phyloP scores from a whole-genome alignment of 2,797 vertebrate species.

The Etheostoma perlongum region DNA sequence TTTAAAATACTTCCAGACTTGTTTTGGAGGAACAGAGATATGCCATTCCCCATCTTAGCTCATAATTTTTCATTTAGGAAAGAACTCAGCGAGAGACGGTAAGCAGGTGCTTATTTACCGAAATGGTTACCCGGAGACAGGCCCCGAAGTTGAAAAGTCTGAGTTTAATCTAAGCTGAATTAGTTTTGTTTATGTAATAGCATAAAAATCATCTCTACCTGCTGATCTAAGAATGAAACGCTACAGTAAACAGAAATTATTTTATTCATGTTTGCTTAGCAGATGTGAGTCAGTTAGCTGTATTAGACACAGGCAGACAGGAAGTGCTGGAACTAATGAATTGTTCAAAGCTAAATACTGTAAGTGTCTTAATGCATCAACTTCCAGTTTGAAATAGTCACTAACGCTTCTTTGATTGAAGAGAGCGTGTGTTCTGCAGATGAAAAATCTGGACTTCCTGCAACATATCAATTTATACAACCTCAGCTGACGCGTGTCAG shows the following conservation, averaged over 20 bases:
- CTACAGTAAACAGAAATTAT: constrained; percentile 49
- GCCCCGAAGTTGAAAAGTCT: constrained; percentile 35
- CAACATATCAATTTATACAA: constrained; percentile 38
- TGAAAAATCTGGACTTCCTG: constrained; percentile 51
- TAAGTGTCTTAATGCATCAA: constrained; percentile 33
- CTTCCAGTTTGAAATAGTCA: constrained; percentile 34
- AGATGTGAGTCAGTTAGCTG: constrained; percentile 59
- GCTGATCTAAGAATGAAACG: constrained; percentile 59
- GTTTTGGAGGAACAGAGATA: constrained; percentile 63
- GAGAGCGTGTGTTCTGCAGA: constrained; percentile 43
- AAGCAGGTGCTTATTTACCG: constrained; percentile 67
- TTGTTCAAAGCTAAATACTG: constrained; percentile 54
- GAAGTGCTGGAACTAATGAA: constrained; percentile 65
- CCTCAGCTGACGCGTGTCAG: constrained; percentile 43
- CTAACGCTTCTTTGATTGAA: constrained; percentile 38
- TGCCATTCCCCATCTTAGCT: constrained; percentile 61
- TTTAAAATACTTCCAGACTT: constrained; percentile 79
- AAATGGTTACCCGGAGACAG: constrained; percentile 60
- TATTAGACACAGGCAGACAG: constrained; percentile 49
- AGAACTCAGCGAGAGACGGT: constrained; percentile 44
- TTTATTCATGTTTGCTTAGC: constrained; percentile 53
- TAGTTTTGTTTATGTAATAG: constrained; percentile 54
- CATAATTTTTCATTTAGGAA: constrained; percentile 62
- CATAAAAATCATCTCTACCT: constrained; percentile 47
- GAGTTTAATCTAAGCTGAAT: constrained; percentile 59